Conservation (phyloP, 2,113 vertebrate species). For the Chionodraco myersi region DNA sequence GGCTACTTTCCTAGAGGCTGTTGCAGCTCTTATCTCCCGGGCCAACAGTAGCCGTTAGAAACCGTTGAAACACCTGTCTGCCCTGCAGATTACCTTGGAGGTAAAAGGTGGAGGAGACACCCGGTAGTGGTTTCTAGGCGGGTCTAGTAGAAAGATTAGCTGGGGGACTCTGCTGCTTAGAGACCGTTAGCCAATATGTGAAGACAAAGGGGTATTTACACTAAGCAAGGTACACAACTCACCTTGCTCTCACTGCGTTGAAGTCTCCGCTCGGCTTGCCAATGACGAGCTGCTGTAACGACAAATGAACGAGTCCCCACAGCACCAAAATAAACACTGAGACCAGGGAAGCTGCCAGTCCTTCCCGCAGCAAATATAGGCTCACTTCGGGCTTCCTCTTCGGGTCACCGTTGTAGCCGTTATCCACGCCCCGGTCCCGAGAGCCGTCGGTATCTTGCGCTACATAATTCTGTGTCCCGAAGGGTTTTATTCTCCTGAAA, state of each 20-base stretch:
- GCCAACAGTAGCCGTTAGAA: not conserved
- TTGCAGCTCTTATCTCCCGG: not conserved
- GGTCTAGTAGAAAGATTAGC: constrained; percentile 67
- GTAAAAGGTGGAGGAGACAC: constrained; percentile 12
- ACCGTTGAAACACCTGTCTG: constrained; percentile 17
- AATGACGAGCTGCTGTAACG: constrained; percentile 82
- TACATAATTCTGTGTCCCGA: constrained; percentile 42
- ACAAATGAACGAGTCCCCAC: constrained; percentile 84
- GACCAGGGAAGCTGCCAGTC: constrained; percentile 71
- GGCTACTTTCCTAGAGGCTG: not conserved
- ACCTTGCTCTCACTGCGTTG: constrained; percentile 82
- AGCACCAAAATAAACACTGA: constrained; percentile 79
- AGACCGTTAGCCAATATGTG: not conserved
- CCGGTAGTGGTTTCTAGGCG: constrained; percentile 62
- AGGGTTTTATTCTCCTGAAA: constrained; percentile 77
- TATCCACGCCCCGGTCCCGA: constrained; percentile 47
- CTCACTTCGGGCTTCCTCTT: constrained; percentile 78
- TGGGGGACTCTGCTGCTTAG: not conserved
- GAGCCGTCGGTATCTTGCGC: constrained; percentile 28
- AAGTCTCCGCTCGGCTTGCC: constrained; percentile 80
- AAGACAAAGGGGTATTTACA: not conserved
- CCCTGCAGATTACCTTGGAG: constrained; percentile 7
- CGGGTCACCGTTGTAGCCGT: constrained; percentile 67
- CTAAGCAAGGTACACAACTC: not conserved
- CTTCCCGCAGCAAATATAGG: constrained; percentile 77